Conservation (phyloP, 92 coral and sea anemone genomes). For the Actinernus sp. region DNA sequence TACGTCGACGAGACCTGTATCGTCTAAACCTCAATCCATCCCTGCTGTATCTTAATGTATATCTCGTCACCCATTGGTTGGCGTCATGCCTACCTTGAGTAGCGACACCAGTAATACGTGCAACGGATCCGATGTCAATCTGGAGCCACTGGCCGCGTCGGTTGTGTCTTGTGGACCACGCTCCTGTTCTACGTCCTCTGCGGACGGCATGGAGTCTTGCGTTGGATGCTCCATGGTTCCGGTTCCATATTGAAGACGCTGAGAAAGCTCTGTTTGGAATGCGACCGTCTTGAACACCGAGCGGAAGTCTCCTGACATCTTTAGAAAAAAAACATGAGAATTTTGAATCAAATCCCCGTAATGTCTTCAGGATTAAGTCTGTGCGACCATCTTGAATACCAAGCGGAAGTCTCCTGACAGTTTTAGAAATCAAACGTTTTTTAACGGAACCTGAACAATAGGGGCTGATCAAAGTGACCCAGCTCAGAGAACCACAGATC, state of each 20-base stretch:
- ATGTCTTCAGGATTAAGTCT: too few relatives aligned
- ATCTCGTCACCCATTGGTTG: not conserved
- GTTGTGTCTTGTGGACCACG: slow-evolving; percentile 77
- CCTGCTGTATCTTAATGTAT: too few relatives aligned
- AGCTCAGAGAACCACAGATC: too few relatives aligned
- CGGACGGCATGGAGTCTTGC: slow-evolving; percentile 59
- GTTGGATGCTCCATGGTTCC: slow-evolving; percentile 49
- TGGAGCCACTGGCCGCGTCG: slow-evolving; percentile 38
- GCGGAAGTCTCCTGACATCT: too few relatives aligned
- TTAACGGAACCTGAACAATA: too few relatives aligned
- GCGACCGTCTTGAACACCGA: slow-evolving; percentile 75
- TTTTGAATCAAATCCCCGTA: too few relatives aligned
- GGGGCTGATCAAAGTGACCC: too few relatives aligned
- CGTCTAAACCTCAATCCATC: not conserved
- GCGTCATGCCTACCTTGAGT: not conserved
- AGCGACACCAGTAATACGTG: not conserved
- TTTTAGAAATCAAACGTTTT: too few relatives aligned
- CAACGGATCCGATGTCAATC: not conserved
- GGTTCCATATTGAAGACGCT: slow-evolving; percentile 67
- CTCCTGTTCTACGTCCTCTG: slow-evolving; percentile 59
- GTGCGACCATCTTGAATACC: too few relatives aligned
- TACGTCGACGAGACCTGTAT: not conserved
- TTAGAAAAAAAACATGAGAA: too few relatives aligned
- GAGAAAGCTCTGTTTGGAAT: slow-evolving; percentile 58
- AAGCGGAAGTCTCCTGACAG: too few relatives aligned